Evolutionary conservation across 2,797 vertebrate genomes (phyloP), one percentile per base, ranked within the genome.

Genomic region (Sebastes itinus): DNA sequence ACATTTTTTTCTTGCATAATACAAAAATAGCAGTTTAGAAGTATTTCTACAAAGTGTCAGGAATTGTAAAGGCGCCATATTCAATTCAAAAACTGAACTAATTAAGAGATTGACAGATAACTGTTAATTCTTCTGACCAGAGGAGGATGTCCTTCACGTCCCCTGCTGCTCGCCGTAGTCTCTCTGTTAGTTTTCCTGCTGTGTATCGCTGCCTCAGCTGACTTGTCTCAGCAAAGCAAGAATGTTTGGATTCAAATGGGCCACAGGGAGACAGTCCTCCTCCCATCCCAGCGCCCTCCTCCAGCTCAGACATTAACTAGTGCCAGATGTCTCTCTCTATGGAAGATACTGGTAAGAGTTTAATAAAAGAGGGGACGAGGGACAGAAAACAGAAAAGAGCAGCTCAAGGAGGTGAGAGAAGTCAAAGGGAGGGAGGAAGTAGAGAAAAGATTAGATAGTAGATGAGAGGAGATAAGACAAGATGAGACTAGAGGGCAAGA

Each of bases 311-410:
- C 72, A 18, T 25, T 86, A 91, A 90, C 89, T n/a, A 2, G 25
- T 86, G 61, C 82, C 92, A 94, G 83, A 92, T 91, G 90, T 89
- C n/a, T 28, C 72, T 88, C 33, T 88, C 33, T 18, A 3, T 72
- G 56, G 73, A 75, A 76, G 64, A 72, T 22, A 55, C 62, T 66
- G 33, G 42, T 56, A n/a, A 58, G 72, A 62, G 22, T 6, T 27
- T 42, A 78, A 16, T n/a, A 7, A 54, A n/a, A 42, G 16, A 62
- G 30, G 12, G 6, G 38, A 68, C 2, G 18, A 69, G 54, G 23
- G 10, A 30, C 28, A 64, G 56, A 55, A 14, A 11, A 61, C 20
- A 54, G 75, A 67, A 38, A 33, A 4, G 68, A 74, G 46, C 42
- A 65, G 56, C 12, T 33, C 9, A 14, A 46, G 52, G 30, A 33